Evolutionary conservation across 2,888 invertebrate genomes (phyloP), one percentile per base, ranked within the genome.

Genomic region (Lepidochrysops patricia): DNA sequence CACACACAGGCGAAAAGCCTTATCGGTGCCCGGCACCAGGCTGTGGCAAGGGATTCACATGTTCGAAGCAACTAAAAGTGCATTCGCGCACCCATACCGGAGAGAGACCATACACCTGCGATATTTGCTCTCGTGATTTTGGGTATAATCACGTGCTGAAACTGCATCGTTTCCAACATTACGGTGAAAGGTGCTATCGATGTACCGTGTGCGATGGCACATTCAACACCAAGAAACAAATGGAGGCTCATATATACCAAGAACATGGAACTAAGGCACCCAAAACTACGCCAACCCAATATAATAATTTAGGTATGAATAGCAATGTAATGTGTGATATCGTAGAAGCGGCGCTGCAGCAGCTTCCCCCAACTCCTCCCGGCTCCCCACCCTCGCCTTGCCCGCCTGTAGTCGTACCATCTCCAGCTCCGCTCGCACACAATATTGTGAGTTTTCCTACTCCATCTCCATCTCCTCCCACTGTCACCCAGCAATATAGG

Each of bases 61-160:
- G 97, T 79, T 96, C 96, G 65, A 97, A 97, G 76, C 97, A 97
- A 79, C 90, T 97, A 13, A 97, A 97, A 80, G 97, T 97, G 32
- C 97, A 97, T 79, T 96, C 96, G 27, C 92, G 97, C 37, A 97
- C 97, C 1, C 97, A 97, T 75, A 97, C 97, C 0, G 97, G 97
- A 1, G 97, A 97, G 73, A 95, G 97, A 67, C 97, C 97, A 0
- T 97, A 97, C 74, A 95, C 95, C 57, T 97, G 97, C 80, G 96
- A 97, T 76, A 96, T 97, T 67, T 97, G 97, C 74, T 94, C 96
- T 63, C 95, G 97, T 66, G 95, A 95, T 60, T 97, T 97, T 75
- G 97, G 97, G 6, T 97, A 97, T 82, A 97, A 97, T 77, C 97
- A 97, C 77, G 97, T 97, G 3, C 85, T 97, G 62, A 97, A 97